Conservation (phyloP, 2,888 invertebrate genomes). For the Agrotis segetum region DNA sequence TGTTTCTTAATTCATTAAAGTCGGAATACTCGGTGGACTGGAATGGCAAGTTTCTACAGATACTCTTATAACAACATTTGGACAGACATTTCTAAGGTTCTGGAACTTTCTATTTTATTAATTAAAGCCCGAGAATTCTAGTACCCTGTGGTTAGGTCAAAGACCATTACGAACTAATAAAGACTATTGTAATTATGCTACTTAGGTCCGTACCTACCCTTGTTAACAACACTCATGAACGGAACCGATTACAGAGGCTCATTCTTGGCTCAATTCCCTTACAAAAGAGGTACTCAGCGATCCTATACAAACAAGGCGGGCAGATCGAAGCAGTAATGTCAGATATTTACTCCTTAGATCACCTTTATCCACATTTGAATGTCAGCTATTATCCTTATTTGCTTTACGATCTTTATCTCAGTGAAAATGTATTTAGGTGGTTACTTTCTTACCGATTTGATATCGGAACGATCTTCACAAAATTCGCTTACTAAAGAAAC, state of each 20-base stretch:
- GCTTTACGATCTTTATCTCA: conserved; percentile 6
- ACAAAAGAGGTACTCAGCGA: conserved; percentile 36
- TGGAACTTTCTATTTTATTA: conserved; percentile 20
- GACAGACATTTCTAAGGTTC: conserved; percentile 8
- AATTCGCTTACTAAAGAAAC: background rate
- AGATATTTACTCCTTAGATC: conserved; percentile 32
- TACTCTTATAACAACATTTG: conserved; percentile 22
- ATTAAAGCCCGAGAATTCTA: background rate
- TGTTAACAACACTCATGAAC: conserved; percentile 47
- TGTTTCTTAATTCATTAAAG: conserved; percentile 53
- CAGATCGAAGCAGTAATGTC: conserved; percentile 38
- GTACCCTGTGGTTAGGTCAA: conserved; percentile 3
- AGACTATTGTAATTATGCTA: conserved; percentile 22
- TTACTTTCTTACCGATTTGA: background rate
- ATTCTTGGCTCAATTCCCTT: conserved; percentile 31
- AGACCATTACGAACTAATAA: conserved; percentile 32
- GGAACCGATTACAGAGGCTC: conserved; percentile 36
- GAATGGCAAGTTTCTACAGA: conserved; percentile 18
- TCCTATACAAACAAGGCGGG: conserved; percentile 27
- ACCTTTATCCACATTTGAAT: conserved; percentile 33
- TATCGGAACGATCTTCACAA: background rate
- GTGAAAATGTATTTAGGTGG: background rate
- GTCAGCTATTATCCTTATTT: conserved; percentile 24
- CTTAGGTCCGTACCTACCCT: conserved; percentile 7
- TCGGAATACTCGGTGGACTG: conserved; percentile 16